Percentiles rank a stretch among this genome's conserved stretches.
phyloP scores from a whole-genome alignment of 2,888 invertebrate genomes.

The Drosophila cognata region DNA sequence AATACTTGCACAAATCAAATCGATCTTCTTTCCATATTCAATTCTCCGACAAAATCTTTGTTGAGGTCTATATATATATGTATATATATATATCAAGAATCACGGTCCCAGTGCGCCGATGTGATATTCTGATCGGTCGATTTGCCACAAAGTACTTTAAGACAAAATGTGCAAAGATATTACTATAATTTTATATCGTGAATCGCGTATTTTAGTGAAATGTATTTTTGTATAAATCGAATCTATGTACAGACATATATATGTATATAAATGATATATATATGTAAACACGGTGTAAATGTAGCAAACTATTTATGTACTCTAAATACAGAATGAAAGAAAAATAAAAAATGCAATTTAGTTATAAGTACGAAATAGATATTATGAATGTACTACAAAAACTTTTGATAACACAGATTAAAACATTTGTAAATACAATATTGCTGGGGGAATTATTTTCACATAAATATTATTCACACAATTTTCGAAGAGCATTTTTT shows the following conservation, averaged over 20 bases:
- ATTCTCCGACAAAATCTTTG: neutral
- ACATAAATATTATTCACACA: neutral
- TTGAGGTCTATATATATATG: no score
- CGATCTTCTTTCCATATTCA: neutral
- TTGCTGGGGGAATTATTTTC: neutral
- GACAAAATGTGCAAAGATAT: constrained; percentile 49
- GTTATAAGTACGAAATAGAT: constrained; percentile 58
- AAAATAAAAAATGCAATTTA: constrained; percentile 48
- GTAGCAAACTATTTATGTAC: constrained; percentile 52
- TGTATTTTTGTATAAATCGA: constrained; percentile 77
- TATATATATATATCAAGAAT: neutral
- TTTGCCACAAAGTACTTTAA: constrained; percentile 32
- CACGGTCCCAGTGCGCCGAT: constrained; percentile 57
- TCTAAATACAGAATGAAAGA: constrained; percentile 41
- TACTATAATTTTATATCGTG: constrained; percentile 71
- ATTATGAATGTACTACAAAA: constrained; percentile 54
- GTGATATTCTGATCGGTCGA: constrained; percentile 29
- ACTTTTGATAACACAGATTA: constrained; percentile 60
- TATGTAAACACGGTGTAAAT: constrained; percentile 35
- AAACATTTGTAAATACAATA: constrained; percentile 55
- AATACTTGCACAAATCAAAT: constrained; percentile 1
- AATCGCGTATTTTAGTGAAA: constrained; percentile 75
- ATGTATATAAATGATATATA: constrained; percentile 17
- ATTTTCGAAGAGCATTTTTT: neutral
- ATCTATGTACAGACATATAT: constrained; percentile 39